A percentile compares a stretch with the other conserved stretches of the same genome.
phyloP scores from a whole-genome alignment of 2,797 vertebrate species.

The Rhinogobio ventralis region DNA sequence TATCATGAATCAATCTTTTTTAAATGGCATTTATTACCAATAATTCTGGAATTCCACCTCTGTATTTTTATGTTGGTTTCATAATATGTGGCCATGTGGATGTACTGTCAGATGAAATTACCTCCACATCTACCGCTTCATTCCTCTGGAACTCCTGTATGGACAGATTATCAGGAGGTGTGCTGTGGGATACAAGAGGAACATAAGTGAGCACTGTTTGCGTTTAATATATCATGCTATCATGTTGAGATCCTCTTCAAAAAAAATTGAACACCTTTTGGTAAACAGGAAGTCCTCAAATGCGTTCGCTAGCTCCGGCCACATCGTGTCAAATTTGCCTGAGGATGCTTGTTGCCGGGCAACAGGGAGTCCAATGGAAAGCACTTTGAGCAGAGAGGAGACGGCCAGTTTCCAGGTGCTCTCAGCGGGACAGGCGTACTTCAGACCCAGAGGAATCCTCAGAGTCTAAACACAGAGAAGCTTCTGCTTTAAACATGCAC shows the following conservation, averaged over 20 bases:
- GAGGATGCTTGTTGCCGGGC: constrained; percentile 95
- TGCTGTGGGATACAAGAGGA: constrained; percentile 77
- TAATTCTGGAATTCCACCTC: not conserved
- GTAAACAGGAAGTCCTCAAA: constrained; percentile 99
- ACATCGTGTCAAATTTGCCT: constrained; percentile 97
- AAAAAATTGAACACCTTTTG: constrained; percentile 85
- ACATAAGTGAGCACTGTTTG: not conserved
- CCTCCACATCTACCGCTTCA: constrained; percentile 96
- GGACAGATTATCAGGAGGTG: constrained; percentile 96
- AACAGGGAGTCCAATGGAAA: constrained; percentile 95
- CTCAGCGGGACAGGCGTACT: constrained; percentile 97
- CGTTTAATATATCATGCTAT: not conserved
- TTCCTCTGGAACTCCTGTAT: constrained; percentile 99
- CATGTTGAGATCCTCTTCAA: not conserved
- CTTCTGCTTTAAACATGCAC: not conserved
- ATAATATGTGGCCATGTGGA: not conserved
- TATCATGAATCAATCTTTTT: not conserved
- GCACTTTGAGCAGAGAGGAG: constrained; percentile 92
- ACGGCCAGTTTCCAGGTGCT: constrained; percentile 98
- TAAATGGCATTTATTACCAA: not conserved
- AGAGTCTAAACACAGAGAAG: constrained; percentile 80
- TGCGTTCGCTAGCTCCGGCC: constrained; percentile 93
- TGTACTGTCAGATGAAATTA: constrained; percentile 65
- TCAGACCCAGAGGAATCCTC: constrained; percentile 91
- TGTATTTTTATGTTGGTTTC: not conserved